Percentiles rank a stretch among this genome's conserved stretches.
Evolutionary conservation across 1,140 invertebrate species (phyloP).

Genomic region (Latrodectus geometricus): DNA sequence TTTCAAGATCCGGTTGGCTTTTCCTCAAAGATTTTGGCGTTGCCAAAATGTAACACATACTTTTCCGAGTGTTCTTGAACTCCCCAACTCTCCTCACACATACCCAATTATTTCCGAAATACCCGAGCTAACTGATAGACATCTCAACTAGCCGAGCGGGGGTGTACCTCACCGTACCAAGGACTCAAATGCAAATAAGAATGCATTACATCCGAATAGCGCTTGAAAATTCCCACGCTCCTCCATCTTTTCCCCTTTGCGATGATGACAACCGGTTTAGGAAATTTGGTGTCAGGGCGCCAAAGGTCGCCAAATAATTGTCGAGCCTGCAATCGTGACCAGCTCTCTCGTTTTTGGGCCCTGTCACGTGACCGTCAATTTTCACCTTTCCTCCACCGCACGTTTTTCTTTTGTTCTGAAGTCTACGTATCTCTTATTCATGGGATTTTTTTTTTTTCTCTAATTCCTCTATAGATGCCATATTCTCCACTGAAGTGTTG

Average conservation of each 20-base stretch:
- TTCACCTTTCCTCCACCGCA: constrained; percentile 14
- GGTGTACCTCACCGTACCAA: constrained; percentile 16
- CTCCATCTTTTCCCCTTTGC: constrained; percentile 3
- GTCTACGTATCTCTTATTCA: not conserved
- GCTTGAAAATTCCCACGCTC: constrained; percentile 49
- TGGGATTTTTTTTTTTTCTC: not conserved
- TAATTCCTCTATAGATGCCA: not conserved
- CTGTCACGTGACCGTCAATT: constrained; percentile 49
- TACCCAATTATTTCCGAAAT: not conserved
- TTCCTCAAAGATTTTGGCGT: not conserved
- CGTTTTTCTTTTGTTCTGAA: constrained; percentile 32
- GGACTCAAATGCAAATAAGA: constrained; percentile 38
- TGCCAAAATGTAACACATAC: not conserved
- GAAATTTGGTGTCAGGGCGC: constrained; percentile 35
- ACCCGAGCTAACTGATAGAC: not conserved
- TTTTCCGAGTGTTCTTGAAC: not conserved
- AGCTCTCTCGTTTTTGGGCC: constrained; percentile 5
- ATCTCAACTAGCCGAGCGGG: not conserved
- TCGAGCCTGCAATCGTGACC: constrained; percentile 50
- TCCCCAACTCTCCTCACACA: not conserved
- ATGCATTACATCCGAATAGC: constrained; percentile 1
- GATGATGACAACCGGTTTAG: constrained; percentile 46
- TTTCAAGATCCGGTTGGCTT: no score
- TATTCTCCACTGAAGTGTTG: not conserved
- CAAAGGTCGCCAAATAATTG: constrained; percentile 59